These are phyloP conservation scores for Temnothorax curvispinosus DNA, from an alignment of 1,140 invertebrate genomes.

Conservation along the genomic window DNA sequence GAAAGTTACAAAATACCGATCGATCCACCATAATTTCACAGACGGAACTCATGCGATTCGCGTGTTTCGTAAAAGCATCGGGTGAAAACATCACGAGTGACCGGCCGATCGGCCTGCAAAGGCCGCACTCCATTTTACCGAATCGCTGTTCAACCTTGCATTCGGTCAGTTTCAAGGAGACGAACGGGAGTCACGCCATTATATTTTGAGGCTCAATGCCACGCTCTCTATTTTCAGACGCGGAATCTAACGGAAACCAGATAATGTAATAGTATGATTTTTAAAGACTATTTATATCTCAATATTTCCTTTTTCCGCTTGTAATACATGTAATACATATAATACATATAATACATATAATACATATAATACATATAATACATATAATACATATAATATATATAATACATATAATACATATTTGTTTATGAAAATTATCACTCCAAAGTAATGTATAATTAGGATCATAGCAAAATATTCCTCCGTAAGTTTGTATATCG, in stretches of 20 bases:
- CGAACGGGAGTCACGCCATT: constrained; percentile 19
- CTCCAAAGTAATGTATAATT: background rate
- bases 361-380: too few relatives aligned
- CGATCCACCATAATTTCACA: constrained; percentile 59
- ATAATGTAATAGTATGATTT: background rate
- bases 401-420: too few relatives aligned
- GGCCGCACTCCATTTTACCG: constrained; percentile 54
- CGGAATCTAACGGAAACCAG: background rate
- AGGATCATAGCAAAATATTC: background rate
- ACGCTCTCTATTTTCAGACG: background rate
- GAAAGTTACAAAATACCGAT: constrained; percentile 70
- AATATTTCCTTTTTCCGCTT: background rate
- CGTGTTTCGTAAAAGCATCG: constrained; percentile 55
- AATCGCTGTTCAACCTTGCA: constrained; percentile 66
- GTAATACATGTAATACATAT: too few relatives aligned
- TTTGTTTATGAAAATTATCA: background rate
- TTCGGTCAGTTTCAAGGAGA: constrained; percentile 71
- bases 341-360: background rate
- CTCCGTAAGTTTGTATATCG: background rate
- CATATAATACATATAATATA: too few relatives aligned
- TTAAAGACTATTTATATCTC: background rate
- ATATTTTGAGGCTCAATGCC: constrained; percentile 31
- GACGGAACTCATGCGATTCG: constrained; percentile 23
- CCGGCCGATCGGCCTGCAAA: constrained; percentile 40
- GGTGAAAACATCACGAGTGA: constrained; percentile 53